Evolutionary conservation across 2,888 invertebrate species (phyloP), one percentile per base, ranked within the genome.

Genomic region (Pycnomerus fuliginosus): DNA sequence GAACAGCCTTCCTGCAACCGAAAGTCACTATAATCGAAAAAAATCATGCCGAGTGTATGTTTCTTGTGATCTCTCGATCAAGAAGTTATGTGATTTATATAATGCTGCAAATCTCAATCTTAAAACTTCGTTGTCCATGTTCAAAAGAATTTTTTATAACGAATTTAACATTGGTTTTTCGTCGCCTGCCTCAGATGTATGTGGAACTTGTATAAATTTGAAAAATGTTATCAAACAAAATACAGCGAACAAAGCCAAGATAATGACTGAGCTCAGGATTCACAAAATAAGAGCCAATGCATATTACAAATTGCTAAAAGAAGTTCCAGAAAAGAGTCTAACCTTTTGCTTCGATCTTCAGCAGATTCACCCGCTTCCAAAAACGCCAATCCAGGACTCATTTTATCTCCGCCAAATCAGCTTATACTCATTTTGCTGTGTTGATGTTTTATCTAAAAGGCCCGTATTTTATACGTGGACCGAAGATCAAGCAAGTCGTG

Each of bases 391-490:
- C 20, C 20, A 20, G 8, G 20, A 20, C 20, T 4, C 20, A 4
- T 20, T 20, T 8, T 20, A 20, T 8, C 8, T 20, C 4, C 20
- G 20, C 5, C 20, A 20, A 20, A 20, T 20, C 4, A 20, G 20
- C 8, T 20, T 20, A 5, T 20, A 20, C 8, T 5, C 20, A 5
- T 20, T 20, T 20, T 20, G 20, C 20, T 20, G 20, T 20, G 8
- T 20, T 4, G 20, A 8, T 20, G 20, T 4, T 4, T 5, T 5
- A 20, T 27, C 8, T 8, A 27, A 10, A 27, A 27, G 4, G 4
- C 27, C 27, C 27, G 27, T 27, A 7, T 27, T 27, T 10, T 27
- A 27, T 10, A 8, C 27, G 4, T 27, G 27, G 11, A 27, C 11
- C 8, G 27, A 27, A 27, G 4, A 8, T 27, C 7, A 4, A 8